Percentiles rank a stretch among this genome's conserved stretches.
phyloP scores from a whole-genome alignment of 2,113 vertebrate species.

The Suricata suricatta region DNA sequence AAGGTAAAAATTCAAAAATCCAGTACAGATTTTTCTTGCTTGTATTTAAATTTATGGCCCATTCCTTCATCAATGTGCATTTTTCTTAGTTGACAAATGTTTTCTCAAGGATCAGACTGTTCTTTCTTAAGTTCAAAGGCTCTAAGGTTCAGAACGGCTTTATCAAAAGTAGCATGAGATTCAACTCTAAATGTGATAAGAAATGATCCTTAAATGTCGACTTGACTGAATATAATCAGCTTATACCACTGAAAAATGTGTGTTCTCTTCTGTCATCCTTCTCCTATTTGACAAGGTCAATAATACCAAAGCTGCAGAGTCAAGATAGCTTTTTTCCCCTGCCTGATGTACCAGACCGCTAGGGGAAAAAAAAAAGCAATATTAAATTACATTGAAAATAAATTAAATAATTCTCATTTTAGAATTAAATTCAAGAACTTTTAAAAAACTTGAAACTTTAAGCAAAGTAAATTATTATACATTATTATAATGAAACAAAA shows the following conservation, averaged over 20 bases:
- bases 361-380: neutral
- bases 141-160: conserved; percentile 52
- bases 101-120: conserved; percentile 38
- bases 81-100: neutral
- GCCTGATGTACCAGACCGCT: neutral
- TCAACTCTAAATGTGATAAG: conserved; percentile 79
- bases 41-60: neutral
- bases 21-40: neutral
- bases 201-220: conserved; percentile 77
- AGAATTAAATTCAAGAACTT: neutral
- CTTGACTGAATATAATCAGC: conserved; percentile 76
- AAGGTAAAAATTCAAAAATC: conserved; percentile 2
- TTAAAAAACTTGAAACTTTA: neutral
- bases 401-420: neutral
- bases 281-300: conserved; percentile 73
- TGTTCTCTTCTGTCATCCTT: conserved; percentile 61
- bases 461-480: neutral
- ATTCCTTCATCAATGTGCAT: neutral
- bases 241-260: conserved; percentile 73
- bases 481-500: neutral
- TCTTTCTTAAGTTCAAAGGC: conserved; percentile 47
- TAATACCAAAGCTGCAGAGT: conserved; percentile 44
- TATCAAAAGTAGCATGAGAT: conserved; percentile 56
- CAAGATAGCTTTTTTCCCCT: conserved; percentile 38
- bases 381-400: neutral